Conservation (phyloP, 1,140 invertebrate species). For the Octopus sinensis region DNA sequence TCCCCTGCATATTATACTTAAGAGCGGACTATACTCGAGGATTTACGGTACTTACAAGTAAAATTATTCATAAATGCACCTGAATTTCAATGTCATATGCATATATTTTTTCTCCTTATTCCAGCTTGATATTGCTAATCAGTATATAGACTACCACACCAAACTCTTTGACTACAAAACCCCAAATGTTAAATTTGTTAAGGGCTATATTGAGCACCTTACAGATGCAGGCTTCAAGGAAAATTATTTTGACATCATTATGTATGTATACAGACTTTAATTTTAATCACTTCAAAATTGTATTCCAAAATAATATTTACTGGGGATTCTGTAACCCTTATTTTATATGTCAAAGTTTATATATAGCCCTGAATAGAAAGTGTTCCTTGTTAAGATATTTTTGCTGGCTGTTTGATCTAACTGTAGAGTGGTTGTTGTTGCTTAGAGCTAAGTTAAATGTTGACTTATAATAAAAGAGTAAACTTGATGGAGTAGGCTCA, state of each 20-base stretch:
- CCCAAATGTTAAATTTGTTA: constrained; percentile 28
- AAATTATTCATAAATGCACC: neutral
- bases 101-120: neutral
- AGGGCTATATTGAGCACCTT: constrained; percentile 28
- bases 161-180: constrained; percentile 21
- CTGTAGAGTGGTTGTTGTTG: no score
- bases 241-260: constrained; percentile 27
- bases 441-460: no score
- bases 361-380: neutral
- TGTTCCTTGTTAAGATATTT: no score
- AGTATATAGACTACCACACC: constrained; percentile 25
- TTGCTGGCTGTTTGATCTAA: no score
- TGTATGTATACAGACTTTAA: constrained; percentile 4
- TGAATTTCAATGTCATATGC: neutral
- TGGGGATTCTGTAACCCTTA: neutral
- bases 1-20: no score
- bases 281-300: no score
- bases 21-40: no score
- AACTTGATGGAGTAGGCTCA: no score
- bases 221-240: constrained; percentile 15
- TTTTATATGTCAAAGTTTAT: neutral
- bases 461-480: no score
- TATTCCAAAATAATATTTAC: no score
- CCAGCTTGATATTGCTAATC: constrained; percentile 27
- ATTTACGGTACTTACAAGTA: neutral